Conservation (phyloP, 2,797 vertebrate species). For the Notoglanidium macrostoma region DNA sequence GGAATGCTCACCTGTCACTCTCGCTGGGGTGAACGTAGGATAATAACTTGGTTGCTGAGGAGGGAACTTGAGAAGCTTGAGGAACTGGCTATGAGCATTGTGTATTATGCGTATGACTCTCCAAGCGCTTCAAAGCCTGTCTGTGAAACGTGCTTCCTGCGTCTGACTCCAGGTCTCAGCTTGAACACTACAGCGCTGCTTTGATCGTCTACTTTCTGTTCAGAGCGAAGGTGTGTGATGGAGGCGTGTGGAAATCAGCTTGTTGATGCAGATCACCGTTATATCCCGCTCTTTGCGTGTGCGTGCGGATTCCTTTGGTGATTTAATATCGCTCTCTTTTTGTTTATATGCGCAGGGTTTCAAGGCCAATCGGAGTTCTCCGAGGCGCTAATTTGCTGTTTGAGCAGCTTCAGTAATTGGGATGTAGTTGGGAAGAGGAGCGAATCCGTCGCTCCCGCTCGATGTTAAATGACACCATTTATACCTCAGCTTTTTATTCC, state of each 20-base stretch:
- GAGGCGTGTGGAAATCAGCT: neutral
- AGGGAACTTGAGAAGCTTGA: neutral
- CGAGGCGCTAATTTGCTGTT: conserved; percentile 29
- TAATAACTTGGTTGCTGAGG: neutral
- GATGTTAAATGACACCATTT: neutral
- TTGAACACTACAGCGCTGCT: neutral
- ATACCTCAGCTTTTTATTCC: neutral
- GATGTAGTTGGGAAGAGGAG: conserved; percentile 11
- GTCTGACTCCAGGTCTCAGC: neutral
- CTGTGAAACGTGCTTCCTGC: neutral
- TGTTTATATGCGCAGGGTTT: neutral
- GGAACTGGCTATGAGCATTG: neutral
- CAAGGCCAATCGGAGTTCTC: neutral
- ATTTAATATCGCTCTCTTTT: neutral
- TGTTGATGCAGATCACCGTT: neutral
- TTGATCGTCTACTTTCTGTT: neutral
- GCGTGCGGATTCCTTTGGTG: neutral
- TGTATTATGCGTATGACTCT: neutral
- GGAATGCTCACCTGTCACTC: neutral
- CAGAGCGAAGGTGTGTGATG: neutral
- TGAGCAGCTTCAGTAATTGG: conserved; percentile 45
- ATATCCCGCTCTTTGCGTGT: neutral
- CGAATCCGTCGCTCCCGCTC: neutral
- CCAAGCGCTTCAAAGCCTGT: neutral
- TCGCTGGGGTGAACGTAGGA: neutral